Conservation (phyloP, 2,888 invertebrate species). For the Alitta virens region DNA sequence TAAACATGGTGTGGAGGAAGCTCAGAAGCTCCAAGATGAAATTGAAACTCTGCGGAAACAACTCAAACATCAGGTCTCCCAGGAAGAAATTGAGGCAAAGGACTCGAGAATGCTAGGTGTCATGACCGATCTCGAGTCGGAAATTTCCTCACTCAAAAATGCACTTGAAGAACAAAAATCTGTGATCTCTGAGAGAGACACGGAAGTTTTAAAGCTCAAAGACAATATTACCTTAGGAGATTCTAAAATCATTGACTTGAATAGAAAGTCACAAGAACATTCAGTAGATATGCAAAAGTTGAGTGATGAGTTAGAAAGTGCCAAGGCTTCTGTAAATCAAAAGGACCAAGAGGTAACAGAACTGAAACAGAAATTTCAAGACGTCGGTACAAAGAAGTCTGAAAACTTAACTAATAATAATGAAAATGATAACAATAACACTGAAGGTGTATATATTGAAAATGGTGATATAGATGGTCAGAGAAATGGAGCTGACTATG, state of each 20-base stretch:
- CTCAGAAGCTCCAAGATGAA: neutral
- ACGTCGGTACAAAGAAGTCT: neutral
- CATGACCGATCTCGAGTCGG: constrained; percentile 28
- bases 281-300: too few species aligned
- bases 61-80: neutral
- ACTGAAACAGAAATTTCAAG: constrained; percentile 9
- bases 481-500: constrained; percentile 24
- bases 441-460: constrained; percentile 26
- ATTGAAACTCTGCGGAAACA: neutral
- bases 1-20: constrained; percentile 2
- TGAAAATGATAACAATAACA: too few species aligned
- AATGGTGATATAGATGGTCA: constrained; percentile 20
- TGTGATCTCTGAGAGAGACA: neutral
- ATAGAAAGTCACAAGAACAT: too few species aligned
- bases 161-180: constrained; percentile 18
- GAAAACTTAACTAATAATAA: too few species aligned
- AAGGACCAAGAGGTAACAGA: constrained; percentile 10
- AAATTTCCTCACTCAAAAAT: constrained; percentile 18
- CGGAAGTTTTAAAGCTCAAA: constrained; percentile 8
- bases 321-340: neutral
- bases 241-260: constrained; percentile 25
- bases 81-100: constrained; percentile 10
- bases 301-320: too few species aligned
- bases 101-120: constrained; percentile 23
- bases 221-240: constrained; percentile 28